Percentiles rank a stretch among this genome's conserved stretches.
These are phyloP conservation scores for Hirtodrosophila cameraria DNA, from an alignment of 2,888 invertebrate genomes.

Conservation along the genomic window DNA sequence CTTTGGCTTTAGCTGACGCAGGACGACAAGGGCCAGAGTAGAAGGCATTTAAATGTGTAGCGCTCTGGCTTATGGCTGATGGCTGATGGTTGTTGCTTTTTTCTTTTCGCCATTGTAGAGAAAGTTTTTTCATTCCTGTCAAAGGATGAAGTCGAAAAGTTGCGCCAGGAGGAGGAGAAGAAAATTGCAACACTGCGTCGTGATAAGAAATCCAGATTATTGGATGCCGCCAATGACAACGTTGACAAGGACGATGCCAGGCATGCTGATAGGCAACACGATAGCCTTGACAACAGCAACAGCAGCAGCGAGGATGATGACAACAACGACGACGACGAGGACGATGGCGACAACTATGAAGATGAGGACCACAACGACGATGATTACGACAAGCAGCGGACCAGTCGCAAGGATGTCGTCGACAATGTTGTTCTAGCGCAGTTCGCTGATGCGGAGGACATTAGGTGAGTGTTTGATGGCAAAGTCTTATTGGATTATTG, in stretches of 20 bases:
- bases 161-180: conserved; percentile 96
- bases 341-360: conserved; percentile 48
- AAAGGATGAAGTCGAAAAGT: conserved; percentile 96
- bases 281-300: conserved; percentile 57
- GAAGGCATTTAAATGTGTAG: conserved; percentile 26
- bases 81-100: conserved; percentile 33
- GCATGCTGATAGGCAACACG: conserved; percentile 66
- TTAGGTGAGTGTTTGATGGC: conserved; percentile 74
- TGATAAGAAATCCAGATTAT: conserved; percentile 83
- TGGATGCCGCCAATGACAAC: conserved; percentile 81
- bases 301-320: conserved; percentile 51
- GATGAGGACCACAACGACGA: conserved; percentile 50
- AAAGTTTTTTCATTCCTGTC: conserved; percentile 97
- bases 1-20: background rate
- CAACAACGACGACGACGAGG: conserved; percentile 45
- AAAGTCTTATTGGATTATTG: conserved; percentile 53
- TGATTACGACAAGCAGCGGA: conserved; percentile 47
- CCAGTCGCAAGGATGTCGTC: conserved; percentile 60
- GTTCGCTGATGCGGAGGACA: conserved; percentile 78
- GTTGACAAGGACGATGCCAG: conserved; percentile 74
- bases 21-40: background rate
- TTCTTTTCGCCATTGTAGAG: conserved; percentile 85
- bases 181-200: conserved; percentile 89
- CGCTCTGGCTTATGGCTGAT: conserved; percentile 7
- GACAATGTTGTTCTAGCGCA: conserved; percentile 67